These are phyloP conservation scores for Polietes domitor DNA, from an alignment of 2,888 invertebrate species.

Conservation along the genomic window DNA sequence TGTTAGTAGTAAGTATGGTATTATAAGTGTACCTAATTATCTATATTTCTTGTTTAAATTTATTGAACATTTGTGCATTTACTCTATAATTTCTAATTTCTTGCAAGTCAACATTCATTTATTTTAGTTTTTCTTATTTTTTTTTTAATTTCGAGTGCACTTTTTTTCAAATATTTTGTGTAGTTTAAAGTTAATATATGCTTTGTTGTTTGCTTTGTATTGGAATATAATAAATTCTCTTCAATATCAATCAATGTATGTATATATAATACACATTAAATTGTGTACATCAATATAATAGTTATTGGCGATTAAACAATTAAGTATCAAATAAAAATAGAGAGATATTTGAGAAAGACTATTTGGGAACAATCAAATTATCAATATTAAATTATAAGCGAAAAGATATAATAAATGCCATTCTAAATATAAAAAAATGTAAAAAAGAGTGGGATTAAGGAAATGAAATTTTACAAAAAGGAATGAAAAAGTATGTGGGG, in stretches of 20 bases:
- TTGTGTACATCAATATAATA: conserved; percentile 44
- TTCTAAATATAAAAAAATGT: conserved; percentile 41
- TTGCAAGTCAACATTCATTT: conserved; percentile 52
- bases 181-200: conserved; percentile 13
- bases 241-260: conserved; percentile 29
- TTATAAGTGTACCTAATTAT: conserved; percentile 20
- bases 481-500: conserved; percentile 56
- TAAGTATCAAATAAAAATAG: conserved; percentile 48
- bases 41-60: conserved; percentile 25
- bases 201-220: conserved; percentile 35
- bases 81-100: conserved; percentile 21
- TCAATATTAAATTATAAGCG: conserved; percentile 41
- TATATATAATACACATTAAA: conserved; percentile 45
- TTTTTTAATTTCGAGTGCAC: conserved; percentile 57
- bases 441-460: conserved; percentile 2
- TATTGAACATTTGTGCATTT: conserved; percentile 60
- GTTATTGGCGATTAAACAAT: conserved; percentile 30
- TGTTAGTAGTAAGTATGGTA: background rate
- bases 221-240: conserved; percentile 31
- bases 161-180: conserved; percentile 53
- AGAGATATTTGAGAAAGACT: conserved; percentile 26
- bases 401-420: conserved; percentile 62
- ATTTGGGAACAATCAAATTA: conserved; percentile 19
- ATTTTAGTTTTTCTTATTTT: background rate
- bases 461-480: conserved; percentile 52